phyloP scores from a whole-genome alignment of 2,797 vertebrate species.

The Adrianichthys oophorus region DNA sequence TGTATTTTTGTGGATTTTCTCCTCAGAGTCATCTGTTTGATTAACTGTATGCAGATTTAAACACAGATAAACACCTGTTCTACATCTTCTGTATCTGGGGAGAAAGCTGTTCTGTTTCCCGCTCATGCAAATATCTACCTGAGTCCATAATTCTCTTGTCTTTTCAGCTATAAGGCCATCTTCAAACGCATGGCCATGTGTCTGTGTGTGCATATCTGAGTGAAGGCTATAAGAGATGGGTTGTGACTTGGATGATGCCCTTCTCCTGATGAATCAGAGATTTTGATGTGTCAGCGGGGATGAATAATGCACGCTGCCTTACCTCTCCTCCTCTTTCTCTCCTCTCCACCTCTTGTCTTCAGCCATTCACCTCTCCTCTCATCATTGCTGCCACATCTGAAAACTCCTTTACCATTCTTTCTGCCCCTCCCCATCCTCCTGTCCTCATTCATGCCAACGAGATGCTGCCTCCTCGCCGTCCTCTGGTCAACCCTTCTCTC shows the following conservation, averaged over 20 bases:
- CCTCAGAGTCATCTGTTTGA: background rate
- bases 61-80: slow-evolving; percentile 3
- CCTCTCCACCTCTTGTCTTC: slow-evolving; percentile 66
- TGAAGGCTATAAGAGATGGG: slow-evolving; percentile 57
- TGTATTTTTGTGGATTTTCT: background rate
- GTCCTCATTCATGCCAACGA: slow-evolving; percentile 45
- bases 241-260: slow-evolving; percentile 76
- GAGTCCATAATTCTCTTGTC: slow-evolving; percentile 32
- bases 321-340: slow-evolving; percentile 57
- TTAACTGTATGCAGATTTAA: background rate
- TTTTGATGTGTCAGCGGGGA: slow-evolving; percentile 78
- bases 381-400: slow-evolving; percentile 70
- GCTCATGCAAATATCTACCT: slow-evolving; percentile 7
- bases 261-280: slow-evolving; percentile 76
- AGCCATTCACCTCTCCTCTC: slow-evolving; percentile 61
- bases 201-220: slow-evolving; percentile 45
- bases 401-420: slow-evolving; percentile 53
- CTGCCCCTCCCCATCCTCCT: slow-evolving; percentile 12
- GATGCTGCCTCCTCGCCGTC: slow-evolving; percentile 29
- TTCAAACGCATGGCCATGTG: slow-evolving; percentile 21
- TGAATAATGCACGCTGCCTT: slow-evolving; percentile 76
- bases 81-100: background rate
- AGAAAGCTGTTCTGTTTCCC: slow-evolving; percentile 3
- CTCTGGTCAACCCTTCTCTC: slow-evolving; percentile 50
- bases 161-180: slow-evolving; percentile 29